These are phyloP conservation scores for Condylura cristata DNA, from an alignment of 2,113 vertebrate genomes.

Conservation along the genomic window DNA sequence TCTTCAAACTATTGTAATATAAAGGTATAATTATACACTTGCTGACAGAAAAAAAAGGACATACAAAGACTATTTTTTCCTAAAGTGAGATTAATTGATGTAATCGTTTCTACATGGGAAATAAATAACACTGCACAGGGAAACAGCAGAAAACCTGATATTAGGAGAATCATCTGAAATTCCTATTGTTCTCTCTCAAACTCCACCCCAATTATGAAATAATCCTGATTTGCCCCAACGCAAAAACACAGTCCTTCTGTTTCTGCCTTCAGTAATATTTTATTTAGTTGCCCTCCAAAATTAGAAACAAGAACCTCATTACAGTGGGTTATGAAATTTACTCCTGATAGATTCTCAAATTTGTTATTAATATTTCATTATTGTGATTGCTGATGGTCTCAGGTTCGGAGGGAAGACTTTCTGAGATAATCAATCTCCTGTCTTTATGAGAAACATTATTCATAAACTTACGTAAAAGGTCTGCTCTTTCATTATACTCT, in stretches of 20 bases:
- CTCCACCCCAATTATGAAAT: constrained; percentile 2
- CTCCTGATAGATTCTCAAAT: constrained; percentile 80
- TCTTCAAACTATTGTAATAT: constrained; percentile 74
- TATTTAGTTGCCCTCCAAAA: constrained; percentile 68
- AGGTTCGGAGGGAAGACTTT: constrained; percentile 75
- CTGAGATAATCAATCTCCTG: constrained; percentile 79
- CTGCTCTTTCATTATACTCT: constrained; percentile 82
- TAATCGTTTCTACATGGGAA: constrained; percentile 61
- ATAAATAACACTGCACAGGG: constrained; percentile 62
- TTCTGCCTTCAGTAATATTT: constrained; percentile 72
- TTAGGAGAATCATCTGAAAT: constrained; percentile 21
- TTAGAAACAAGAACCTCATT: constrained; percentile 76
- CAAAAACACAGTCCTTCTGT: constrained; percentile 65
- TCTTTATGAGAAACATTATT: constrained; percentile 84
- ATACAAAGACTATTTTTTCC: constrained; percentile 42
- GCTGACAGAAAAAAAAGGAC: constrained; percentile 65
- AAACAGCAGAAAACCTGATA: constrained; percentile 47
- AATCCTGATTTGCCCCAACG: constrained; percentile 31
- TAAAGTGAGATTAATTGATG: constrained; percentile 75
- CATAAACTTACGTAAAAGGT: constrained; percentile 82
- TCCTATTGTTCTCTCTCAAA: constrained; percentile 16
- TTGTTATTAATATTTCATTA: constrained; percentile 84
- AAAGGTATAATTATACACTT: constrained; percentile 77
- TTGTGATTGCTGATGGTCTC: constrained; percentile 81
- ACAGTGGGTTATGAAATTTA: constrained; percentile 77